Evolutionary conservation across 2,797 vertebrate species (phyloP), one percentile per base, ranked within the genome.

Genomic region (Pogoniulus pusillus): DNA sequence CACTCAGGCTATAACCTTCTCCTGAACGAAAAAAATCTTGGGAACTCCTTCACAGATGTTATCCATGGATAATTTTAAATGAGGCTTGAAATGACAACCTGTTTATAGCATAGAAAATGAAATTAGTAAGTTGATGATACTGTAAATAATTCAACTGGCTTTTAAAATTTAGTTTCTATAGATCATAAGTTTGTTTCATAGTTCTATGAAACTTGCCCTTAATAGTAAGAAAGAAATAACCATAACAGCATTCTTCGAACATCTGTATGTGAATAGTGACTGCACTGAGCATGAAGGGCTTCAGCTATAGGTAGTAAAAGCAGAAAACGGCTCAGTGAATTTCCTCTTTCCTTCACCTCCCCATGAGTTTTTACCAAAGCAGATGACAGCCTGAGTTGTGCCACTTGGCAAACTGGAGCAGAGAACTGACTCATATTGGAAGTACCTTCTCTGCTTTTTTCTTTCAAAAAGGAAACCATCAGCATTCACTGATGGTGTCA

Each of bases 51-150:
- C 77, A 76, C 19, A 79, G 74, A 37, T 74, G 49, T 68, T 90
- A 80, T 55, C 34, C 55, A 80, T 23, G 30, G 39, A 74, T 81
- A 41, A 71, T 55, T 86, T 78, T 53, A 93, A 92, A 78, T 51
- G 16, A 92, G 29, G 47, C 30, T 80, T 72, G 93, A 93, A 94
- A 93, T 71, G 71, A 59, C 65, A 91, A 72, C 51, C 22, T 86
- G 45, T 80, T 93, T 89, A 63, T 64, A 75, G 30, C 51, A 63
- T 65, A 80, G 63, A 84, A 91, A 32, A 65, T 68, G 45, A 90
- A 84, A 77, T 77, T 72, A 77, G 18, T 63, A 91, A 91, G 69
- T 23, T 54, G 32, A 49, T 71, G 4, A 87, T 65, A 55, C 12
- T 65, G 58, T 64, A 73, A 88, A 88, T 57, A 77, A 82, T 59